Percentiles rank a stretch among this genome's conserved stretches.
phyloP scores from a whole-genome alignment of 2,797 vertebrate species.

The Masticophis lateralis region DNA sequence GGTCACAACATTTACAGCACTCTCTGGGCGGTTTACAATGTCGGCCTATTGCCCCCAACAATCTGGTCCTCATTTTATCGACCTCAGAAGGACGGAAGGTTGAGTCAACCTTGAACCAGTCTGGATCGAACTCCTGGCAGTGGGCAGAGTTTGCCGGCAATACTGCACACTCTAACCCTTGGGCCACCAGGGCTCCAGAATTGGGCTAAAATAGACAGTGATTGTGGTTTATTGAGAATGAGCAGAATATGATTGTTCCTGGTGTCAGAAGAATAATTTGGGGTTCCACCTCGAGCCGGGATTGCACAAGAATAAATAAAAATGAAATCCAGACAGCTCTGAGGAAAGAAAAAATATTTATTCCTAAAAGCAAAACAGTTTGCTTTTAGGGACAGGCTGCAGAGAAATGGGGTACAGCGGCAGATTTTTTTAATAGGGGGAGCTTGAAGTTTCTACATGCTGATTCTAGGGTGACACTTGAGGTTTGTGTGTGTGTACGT shows the following conservation, averaged over 20 bases:
- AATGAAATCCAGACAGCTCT: neutral
- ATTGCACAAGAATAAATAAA: neutral
- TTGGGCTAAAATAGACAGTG: neutral
- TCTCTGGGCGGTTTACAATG: too few species aligned
- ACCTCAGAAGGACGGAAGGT: neutral
- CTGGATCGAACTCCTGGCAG: neutral
- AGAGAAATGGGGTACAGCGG: neutral
- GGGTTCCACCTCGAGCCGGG: neutral
- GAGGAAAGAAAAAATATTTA: neutral
- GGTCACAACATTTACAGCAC: too few species aligned
- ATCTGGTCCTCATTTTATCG: neutral
- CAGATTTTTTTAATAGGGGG: neutral
- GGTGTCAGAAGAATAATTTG: neutral
- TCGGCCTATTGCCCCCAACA: neutral
- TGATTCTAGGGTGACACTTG: neutral
- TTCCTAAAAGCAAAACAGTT: neutral
- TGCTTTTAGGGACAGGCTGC: neutral
- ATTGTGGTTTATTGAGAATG: neutral
- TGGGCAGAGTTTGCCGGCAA: neutral
- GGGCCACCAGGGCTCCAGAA: neutral
- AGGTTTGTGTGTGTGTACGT: too few species aligned
- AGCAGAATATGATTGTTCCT: neutral
- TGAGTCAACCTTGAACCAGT: neutral
- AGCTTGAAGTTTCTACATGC: neutral
- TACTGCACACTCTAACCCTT: neutral